Percentiles rank a stretch among this genome's conserved stretches.
Evolutionary conservation across 2,797 vertebrate genomes (phyloP).

Genomic region (Staurois parvus): DNA sequence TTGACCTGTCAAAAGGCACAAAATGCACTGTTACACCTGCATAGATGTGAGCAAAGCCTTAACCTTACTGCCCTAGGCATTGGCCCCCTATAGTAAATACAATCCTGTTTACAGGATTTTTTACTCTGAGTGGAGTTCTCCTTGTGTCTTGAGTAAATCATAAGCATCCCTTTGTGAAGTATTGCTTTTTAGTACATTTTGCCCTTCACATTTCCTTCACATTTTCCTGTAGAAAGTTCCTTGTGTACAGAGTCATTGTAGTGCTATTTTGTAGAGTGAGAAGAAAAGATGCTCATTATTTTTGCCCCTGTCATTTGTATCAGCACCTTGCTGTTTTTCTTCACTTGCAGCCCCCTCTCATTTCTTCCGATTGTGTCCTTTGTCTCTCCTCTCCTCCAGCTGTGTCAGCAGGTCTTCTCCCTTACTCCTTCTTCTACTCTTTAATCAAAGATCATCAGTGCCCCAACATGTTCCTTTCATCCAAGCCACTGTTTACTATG

Average conservation of each 20-base stretch:
- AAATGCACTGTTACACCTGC: no score
- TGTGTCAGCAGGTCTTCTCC: constrained; percentile 46
- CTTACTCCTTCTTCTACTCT: constrained; percentile 66
- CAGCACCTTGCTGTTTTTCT: constrained; percentile 9
- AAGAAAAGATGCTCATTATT: neutral
- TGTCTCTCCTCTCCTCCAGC: constrained; percentile 34
- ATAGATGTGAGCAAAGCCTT: no score
- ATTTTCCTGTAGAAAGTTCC: neutral
- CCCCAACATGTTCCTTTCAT: constrained; percentile 21
- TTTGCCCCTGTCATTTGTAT: constrained; percentile 13
- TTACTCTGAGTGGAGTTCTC: neutral
- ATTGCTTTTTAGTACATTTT: constrained; percentile 6
- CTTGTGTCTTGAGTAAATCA: neutral
- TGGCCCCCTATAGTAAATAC: no score
- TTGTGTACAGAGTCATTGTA: neutral
- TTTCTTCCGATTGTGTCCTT: constrained; percentile 37
- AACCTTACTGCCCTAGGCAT: no score
- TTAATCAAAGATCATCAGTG: constrained; percentile 50
- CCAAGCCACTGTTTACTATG: neutral
- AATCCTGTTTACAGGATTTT: no score
- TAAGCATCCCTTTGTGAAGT: neutral
- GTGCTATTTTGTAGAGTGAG: constrained; percentile 3
- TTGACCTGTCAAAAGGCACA: no score
- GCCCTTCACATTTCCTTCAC: constrained; percentile 24
- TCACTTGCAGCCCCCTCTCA: neutral